Conservation (phyloP, 2,888 invertebrate genomes). For the Callyntrura sp. region DNA sequence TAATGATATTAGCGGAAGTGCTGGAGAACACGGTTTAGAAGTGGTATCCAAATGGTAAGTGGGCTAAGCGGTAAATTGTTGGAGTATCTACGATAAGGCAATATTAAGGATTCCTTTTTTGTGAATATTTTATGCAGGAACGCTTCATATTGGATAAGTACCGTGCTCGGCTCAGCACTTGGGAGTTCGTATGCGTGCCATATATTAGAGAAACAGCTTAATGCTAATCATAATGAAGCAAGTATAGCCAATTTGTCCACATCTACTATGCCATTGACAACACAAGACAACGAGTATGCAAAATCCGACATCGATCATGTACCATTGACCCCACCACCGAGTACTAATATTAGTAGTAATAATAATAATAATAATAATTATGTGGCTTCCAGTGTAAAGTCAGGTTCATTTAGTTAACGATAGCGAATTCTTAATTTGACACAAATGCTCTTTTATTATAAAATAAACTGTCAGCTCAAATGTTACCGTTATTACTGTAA, state of each 20-base stretch:
- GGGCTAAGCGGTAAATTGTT: too few species aligned
- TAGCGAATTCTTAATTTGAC: not conserved
- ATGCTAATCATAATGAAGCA: not conserved
- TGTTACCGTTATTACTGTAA: too few species aligned
- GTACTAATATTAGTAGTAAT: not conserved
- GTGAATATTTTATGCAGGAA: constrained; percentile 46
- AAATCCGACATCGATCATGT: not conserved
- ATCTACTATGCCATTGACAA: not conserved
- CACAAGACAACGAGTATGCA: not conserved
- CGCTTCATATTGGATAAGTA: constrained; percentile 79
- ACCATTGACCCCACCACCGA: not conserved
- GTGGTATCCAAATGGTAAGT: constrained; percentile 26
- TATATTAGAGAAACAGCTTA: constrained; percentile 72
- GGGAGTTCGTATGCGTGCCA: constrained; percentile 80
- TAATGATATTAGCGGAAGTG: not conserved
- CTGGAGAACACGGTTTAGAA: not conserved
- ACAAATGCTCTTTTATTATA: too few species aligned
- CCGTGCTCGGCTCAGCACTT: constrained; percentile 79
- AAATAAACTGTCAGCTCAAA: too few species aligned
- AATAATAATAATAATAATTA: not conserved
- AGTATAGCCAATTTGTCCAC: not conserved
- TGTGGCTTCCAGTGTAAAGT: constrained; percentile 24
- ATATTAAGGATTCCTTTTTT: too few species aligned
- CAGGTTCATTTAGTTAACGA: constrained; percentile 71
- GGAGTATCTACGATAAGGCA: too few species aligned